Base-by-base conservation (phyloP, 1,140 invertebrate species). In the Copidosoma floridanum region DNA sequence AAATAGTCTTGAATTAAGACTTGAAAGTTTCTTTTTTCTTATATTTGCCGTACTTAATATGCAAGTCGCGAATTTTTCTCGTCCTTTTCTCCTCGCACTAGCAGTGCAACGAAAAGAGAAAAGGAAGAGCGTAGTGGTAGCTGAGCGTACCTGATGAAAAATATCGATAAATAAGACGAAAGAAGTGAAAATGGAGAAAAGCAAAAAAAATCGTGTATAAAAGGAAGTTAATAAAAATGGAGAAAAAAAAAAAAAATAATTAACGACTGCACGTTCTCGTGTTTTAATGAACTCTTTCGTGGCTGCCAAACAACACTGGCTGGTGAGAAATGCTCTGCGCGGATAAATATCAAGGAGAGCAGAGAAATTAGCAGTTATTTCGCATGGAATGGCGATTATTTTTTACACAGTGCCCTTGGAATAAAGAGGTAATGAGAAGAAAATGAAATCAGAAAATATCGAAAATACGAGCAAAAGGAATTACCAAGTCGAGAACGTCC, bases 101-200 rank as follows among this genome's bases (percentile, higher is more conserved):
- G 32, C 16, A 48, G 29, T 48, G 35, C 26, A 41, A 61, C 18
- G 38, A 41, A 47, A 53, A 54, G n/a, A 61, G 37, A 61, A 61
- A 62, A 62, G 53, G 60, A 56, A 62, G 53, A 62, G 53, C 53
- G 23, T 62, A 57, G 60, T 57, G 44, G 60, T 62, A 57, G 47
- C 60, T 62, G 60, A 56, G 32, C 38, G 60, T 62, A 62, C 60
- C 60, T 62, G 60, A n/a, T n/a, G n/a, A 62, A 62, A 56, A 56
- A 46, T 62, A 62, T 56, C 47, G 29, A 62, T 61, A 44, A 51
- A 55, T 50, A 37, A 35, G 20, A 55, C 55, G 20, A 37, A 40
- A 46, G 20, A 50, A n/a, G n/a, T n/a, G n/a, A n/a, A n/a, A 26
- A 27, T 47, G 32, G 27, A 53, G n/a, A 53, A 43, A 53, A 53